Evolutionary conservation across 2,888 invertebrate genomes (phyloP), one percentile per base, ranked within the genome.

Genomic region (Epicampocera succincta): DNA sequence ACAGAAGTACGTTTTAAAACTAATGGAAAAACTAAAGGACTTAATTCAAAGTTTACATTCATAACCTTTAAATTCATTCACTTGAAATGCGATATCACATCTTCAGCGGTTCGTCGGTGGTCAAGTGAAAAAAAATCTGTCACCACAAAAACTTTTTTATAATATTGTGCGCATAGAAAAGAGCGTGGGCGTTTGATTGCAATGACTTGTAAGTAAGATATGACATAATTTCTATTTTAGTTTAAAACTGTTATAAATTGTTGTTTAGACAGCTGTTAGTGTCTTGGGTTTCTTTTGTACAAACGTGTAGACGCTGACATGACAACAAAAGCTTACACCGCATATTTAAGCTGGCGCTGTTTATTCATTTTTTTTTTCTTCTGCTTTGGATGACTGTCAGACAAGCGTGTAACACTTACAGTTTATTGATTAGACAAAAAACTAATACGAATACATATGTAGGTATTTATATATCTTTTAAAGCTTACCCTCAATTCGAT

Each of bases 161-260:
- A 4, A 13, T 13, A n/a, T n/a, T n/a, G n/a, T n/a, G n/a, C n/a
- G n/a, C n/a, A n/a, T n/a, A 46, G n/a, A 9, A n/a, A 42, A 50
- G 38, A 65, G 1, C 44, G 69, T 63, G 25, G 50, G 50, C 58
- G 65, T 38, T 61, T 11, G 25, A 58, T 73, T 44, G 25, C 3
- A 17, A 46, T 21, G 44, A 38, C n/a, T 60, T 63, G 33, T 72
- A 33, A 44, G 42, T 78, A 52, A 78, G 54, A 61, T 46, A 66
- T 78, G 74, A 71, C 74, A 78, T 78, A 78, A 81, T 81, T 73
- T 81, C 19, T 19, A 68, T 21, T 61, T 65, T 40, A 69, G 71
- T 73, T 73, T 71, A 73, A 42, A 77, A 69, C 40, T 54, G 46
- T 74, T 82, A 65, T 74, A 73, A 46, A 78, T 72, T 52, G 25